Evolutionary conservation across 2,888 invertebrate genomes (phyloP).

Genomic region (Didymodactylos carnosus): DNA sequence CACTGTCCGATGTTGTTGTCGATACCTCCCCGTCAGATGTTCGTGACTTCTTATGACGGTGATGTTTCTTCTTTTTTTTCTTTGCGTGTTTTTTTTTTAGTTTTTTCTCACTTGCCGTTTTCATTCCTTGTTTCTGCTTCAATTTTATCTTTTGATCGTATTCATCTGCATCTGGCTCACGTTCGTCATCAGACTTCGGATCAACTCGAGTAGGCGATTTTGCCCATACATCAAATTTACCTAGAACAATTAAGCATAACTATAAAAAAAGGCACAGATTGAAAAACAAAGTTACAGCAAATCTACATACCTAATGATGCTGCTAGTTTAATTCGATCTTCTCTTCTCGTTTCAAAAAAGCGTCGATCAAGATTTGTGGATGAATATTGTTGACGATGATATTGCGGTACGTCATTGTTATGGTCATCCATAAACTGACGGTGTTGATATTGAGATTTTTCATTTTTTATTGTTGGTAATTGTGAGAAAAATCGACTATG

Average conservation of each 20-base stretch:
- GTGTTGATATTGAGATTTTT: no score
- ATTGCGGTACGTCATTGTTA: neutral
- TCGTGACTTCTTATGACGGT: no score
- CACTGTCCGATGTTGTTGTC: neutral
- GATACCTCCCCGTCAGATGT: no score
- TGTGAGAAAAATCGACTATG: neutral
- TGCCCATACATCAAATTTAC: neutral
- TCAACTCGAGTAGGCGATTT: neutral
- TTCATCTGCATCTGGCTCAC: no score
- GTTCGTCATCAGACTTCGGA: neutral
- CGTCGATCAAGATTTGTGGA: neutral
- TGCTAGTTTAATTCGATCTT: neutral
- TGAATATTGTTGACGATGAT: neutral
- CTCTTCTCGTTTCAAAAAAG: neutral
- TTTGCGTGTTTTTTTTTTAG: neutral
- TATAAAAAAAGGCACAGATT: no score
- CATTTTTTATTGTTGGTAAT: neutral
- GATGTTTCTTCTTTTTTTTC: neutral
- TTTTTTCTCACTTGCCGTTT: neutral
- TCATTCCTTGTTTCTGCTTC: no score
- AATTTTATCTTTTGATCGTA: no score
- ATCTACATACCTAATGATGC: no score
- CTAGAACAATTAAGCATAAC: no score
- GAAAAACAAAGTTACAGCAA: no score
- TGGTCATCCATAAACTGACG: no score